phyloP scores from a whole-genome alignment of 2,797 vertebrate species.

The Corythornis leucogaster region DNA sequence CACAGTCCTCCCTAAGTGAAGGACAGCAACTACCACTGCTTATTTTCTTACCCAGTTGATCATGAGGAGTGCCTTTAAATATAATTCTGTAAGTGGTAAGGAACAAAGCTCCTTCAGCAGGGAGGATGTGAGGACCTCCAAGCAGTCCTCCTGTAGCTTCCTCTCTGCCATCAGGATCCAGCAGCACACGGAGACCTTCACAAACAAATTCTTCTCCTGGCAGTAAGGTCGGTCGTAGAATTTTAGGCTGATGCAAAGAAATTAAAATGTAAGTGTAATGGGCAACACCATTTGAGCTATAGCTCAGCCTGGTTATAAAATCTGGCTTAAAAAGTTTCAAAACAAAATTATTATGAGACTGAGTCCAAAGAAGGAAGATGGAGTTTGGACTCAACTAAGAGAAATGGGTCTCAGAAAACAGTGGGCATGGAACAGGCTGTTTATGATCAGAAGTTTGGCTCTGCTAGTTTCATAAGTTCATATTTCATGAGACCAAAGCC shows the following conservation, averaged over 20 bases:
- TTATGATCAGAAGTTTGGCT: constrained; percentile 44
- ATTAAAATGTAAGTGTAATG: constrained; percentile 24
- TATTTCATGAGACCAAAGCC: constrained; percentile 56
- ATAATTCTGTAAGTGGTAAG: constrained; percentile 97
- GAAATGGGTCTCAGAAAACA: not conserved
- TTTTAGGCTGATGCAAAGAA: constrained; percentile 89
- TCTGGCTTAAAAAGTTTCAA: constrained; percentile 9
- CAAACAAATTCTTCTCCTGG: constrained; percentile 95
- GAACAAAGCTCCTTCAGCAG: constrained; percentile 97
- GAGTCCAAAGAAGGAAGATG: not conserved
- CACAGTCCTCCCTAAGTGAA: not conserved
- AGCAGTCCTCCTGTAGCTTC: constrained; percentile 94
- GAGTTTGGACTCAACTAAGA: not conserved
- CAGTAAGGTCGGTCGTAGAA: constrained; percentile 91
- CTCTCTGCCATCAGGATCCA: constrained; percentile 95
- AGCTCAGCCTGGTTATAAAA: not conserved
- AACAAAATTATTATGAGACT: not conserved
- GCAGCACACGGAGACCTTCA: constrained; percentile 93
- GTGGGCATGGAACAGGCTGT: constrained; percentile 30
- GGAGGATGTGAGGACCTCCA: constrained; percentile 95
- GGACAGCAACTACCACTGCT: not conserved
- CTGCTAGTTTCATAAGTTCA: constrained; percentile 8
- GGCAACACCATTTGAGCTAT: not conserved
- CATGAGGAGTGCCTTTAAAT: constrained; percentile 96
- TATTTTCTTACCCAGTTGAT: constrained; percentile 88